Evolutionary conservation across 1,140 invertebrate genomes (phyloP).

Genomic region (Probaryconus sp.): DNA sequence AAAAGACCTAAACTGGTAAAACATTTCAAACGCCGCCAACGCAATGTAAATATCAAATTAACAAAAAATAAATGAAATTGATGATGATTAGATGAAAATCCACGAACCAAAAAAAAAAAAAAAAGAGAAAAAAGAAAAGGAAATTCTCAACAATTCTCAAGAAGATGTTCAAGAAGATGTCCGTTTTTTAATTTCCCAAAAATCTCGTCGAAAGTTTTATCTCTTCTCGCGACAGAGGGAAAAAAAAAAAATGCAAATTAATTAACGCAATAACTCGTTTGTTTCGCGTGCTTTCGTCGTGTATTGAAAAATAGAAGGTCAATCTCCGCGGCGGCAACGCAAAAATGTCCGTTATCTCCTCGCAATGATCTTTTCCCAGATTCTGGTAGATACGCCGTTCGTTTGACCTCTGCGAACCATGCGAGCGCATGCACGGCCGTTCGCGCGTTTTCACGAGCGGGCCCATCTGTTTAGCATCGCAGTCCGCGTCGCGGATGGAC

Average conservation of each 20-base stretch:
- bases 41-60: no score
- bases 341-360: constrained; percentile 52
- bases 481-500: constrained; percentile 15
- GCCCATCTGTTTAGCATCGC: constrained; percentile 24
- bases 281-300: constrained; percentile 14
- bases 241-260: constrained; percentile 33
- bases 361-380: constrained; percentile 58
- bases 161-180: no score
- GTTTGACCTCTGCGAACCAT: constrained; percentile 53
- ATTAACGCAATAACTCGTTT: constrained; percentile 52
- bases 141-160: no score
- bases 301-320: constrained; percentile 40
- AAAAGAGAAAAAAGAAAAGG: no score
- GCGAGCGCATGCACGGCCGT: constrained; percentile 43
- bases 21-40: no score
- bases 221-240: constrained; percentile 16
- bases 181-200: no score
- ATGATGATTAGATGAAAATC: no score
- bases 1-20: no score
- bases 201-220: no score
- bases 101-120: no score
- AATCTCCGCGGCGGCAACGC: constrained; percentile 18
- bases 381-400: constrained; percentile 46
- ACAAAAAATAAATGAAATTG: no score
- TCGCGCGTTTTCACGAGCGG: constrained; percentile 50